Evolutionary conservation across 2,797 vertebrate genomes (phyloP).

Genomic region (Lerista edwardsae): DNA sequence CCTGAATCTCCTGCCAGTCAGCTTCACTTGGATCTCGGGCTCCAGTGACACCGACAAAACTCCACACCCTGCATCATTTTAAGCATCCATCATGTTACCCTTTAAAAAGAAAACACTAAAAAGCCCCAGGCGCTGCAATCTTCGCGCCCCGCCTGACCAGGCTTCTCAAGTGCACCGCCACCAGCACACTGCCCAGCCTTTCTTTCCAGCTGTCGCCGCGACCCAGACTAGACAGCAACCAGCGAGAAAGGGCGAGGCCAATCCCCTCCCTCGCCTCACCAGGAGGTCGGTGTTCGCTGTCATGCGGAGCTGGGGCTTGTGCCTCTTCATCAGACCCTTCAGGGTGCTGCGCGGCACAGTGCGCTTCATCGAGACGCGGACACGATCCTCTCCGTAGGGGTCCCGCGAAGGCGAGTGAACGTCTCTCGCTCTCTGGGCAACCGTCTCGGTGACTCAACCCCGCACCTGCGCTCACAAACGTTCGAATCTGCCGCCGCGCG

Average conservation of each 20-base stretch:
- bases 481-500: conserved; percentile 69
- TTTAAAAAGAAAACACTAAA: too few species aligned
- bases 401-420: accelerated
- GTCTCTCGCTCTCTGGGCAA: accelerated
- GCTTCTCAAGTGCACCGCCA: too few species aligned
- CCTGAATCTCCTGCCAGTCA: too few species aligned
- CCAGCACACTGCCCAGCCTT: too few species aligned
- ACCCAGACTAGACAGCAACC: background rate
- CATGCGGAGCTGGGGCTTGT: conserved; percentile 69
- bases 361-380: conserved; percentile 50
- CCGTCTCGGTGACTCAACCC: accelerated
- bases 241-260: background rate
- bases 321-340: conserved; percentile 64
- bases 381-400: background rate
- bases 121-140: too few species aligned
- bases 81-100: too few species aligned
- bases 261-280: conserved; percentile 68
- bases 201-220: background rate
- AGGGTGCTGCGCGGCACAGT: conserved; percentile 67
- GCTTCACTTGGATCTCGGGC: too few species aligned
- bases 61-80: too few species aligned
- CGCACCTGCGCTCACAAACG: accelerated
- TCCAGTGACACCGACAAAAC: too few species aligned
- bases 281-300: conserved; percentile 66
- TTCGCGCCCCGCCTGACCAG: too few species aligned